phyloP scores from a whole-genome alignment of 2,888 invertebrate genomes.

The Drosophila borborema region DNA sequence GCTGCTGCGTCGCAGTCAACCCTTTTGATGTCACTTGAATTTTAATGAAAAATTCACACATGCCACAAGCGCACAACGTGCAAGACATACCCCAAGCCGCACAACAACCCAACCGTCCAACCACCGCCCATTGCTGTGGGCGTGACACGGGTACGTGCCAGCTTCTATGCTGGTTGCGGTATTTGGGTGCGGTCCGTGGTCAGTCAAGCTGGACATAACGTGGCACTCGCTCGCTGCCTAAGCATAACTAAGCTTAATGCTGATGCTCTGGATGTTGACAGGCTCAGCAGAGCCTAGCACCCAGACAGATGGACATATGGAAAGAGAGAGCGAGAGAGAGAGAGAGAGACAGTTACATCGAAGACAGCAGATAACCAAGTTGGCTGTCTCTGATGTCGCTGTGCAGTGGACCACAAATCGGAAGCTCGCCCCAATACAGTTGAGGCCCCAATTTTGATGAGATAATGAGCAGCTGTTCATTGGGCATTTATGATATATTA shows the following conservation, averaged over 20 bases:
- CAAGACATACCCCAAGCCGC: conserved; percentile 49
- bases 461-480: conserved; percentile 58
- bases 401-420: conserved; percentile 29
- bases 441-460: conserved; percentile 27
- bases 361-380: conserved; percentile 15
- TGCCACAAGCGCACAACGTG: conserved; percentile 75
- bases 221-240: conserved; percentile 20
- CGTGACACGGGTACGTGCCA: conserved; percentile 58
- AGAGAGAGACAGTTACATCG: neutral
- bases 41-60: conserved; percentile 82
- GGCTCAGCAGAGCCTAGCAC: conserved; percentile 49
- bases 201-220: conserved; percentile 58
- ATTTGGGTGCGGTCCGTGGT: conserved; percentile 73
- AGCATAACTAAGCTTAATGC: conserved; percentile 52
- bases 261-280: conserved; percentile 64
- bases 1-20: conserved; percentile 63
- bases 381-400: conserved; percentile 56
- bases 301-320: conserved; percentile 1
- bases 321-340: neutral
- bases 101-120: conserved; percentile 1
- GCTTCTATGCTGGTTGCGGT: conserved; percentile 55
- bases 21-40: conserved; percentile 83
- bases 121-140: conserved; percentile 24
- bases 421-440: conserved; percentile 28
- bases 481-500: conserved; percentile 53